Evolutionary conservation across 2,888 invertebrate genomes (phyloP), one percentile per base, ranked within the genome.

Genomic region (Imbricaverruca yamaguchii): DNA sequence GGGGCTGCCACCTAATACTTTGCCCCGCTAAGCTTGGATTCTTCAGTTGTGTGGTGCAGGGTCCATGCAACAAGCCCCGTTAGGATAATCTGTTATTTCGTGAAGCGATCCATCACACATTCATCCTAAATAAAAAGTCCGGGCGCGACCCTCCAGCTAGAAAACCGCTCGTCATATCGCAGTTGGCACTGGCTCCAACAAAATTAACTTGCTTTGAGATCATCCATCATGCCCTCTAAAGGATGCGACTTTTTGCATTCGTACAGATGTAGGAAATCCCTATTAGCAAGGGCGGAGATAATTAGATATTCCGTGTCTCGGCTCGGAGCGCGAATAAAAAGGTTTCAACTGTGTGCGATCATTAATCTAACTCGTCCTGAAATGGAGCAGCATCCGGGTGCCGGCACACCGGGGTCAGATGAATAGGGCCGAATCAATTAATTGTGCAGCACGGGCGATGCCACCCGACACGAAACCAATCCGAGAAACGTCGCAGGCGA

Each of bases 261-360:
- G 74, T 23, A 55, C 74, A 74, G 74, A 74, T 74, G 74, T 74
- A 74, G 74, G 69, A 74, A 74, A 74, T 55, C 74, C 74, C 74
- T 74, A 23, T 74, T 55, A 74, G 74, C 74, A 74, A 74, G 74
- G 74, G 74, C 23, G 53, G 23, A 53, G 74, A 74, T 74, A 74
- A 74, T 74, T 74, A 74, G 53, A 74, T 55, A n/a, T 74, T 74
- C 55, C 53, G 18, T 74, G 55, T 74, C 74, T 53, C 55, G 74
- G 74, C 18, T 21, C 8, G 55, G 53, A 55, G 74, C 74, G 53
- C 10, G 53, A 18, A 74, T 74, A 74, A 74, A 74, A 74, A 74
- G 74, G 21, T 55, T 21, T 74, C 74, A 74, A 55, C 74, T 55
- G 55, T 18, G 13, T 9, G 15, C 39, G 21, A 18, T n/a, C 74